Base-by-base conservation (phyloP, 64 coral and sea anemone genomes). In the Stichodactyla helianthus region DNA sequence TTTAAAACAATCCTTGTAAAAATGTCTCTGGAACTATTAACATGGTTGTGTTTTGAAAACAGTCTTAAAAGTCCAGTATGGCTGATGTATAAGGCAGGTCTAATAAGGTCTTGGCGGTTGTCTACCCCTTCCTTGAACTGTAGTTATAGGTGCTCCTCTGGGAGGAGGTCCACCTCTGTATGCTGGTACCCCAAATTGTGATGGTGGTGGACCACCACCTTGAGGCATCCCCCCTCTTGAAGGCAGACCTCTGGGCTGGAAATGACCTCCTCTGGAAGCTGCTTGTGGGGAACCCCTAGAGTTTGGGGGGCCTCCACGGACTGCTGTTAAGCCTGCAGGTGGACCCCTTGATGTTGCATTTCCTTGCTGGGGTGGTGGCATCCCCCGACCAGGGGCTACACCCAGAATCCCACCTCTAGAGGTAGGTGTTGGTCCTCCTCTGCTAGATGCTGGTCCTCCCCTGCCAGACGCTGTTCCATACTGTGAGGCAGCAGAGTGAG, bases 321-420 rank as follows among this genome's bases (percentile, higher is more conserved):
- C 61, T 65, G 59, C 68, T 51, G 77, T 54, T 11, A 83, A 44
- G n/a, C 89, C 78, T 81, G 53, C 54, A 15, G 83, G 83, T 22
- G 78, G 82, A 63, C 82, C 83, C 26, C 53, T 74, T 74, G 68
- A 28, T 74, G 68, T 9, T 12, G 68, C 12, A 14, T 31, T 74
- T 3, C 16, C 87, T 44, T 51, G 86, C 74, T 79, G 68, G 12
- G 63, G n/a, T 68, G 68, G 68, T 27, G 68, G 68, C n/a, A 50
- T 59, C 78, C 86, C 86, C 62, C 78, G 2, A 50, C 31, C 51
- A 52, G 50, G 50, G 20, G 25, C 56, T 81, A 55, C 54, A 80
- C 88, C 79, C 51, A 64, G 22, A 44, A 89, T 53, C 50, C 88
- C 82, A 90, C 88, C 82, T 23, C 89, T 82, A 58, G 59, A 60